These are phyloP conservation scores for Dryobota labecula DNA, from an alignment of 2,888 invertebrate species.

Conservation along the genomic window DNA sequence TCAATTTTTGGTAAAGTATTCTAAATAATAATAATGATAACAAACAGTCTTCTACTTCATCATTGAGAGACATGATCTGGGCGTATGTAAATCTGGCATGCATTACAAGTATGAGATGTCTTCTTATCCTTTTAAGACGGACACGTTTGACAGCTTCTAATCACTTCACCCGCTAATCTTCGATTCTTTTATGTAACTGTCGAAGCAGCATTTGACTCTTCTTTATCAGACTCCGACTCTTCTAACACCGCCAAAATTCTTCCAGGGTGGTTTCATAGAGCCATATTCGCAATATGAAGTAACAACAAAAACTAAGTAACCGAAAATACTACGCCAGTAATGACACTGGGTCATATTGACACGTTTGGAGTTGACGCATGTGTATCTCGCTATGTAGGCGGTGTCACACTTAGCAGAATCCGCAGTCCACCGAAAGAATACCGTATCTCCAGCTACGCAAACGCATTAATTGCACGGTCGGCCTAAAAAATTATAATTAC, in stretches of 20 bases:
- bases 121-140: no score
- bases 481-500: no score
- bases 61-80: background rate
- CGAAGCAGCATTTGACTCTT: background rate
- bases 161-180: background rate
- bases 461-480: no score
- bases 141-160: no score
- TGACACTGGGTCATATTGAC: background rate
- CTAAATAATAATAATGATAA: no score
- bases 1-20: no score
- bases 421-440: no score
- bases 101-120: no score
- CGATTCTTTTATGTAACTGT: background rate
- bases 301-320: background rate
- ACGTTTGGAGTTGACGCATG: no score
- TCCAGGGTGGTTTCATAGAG: background rate
- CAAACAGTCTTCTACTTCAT: background rate
- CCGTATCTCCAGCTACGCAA: no score
- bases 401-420: no score
- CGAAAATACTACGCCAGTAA: background rate
- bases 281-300: background rate
- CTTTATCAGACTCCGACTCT: background rate
- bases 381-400: background rate
- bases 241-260: background rate
- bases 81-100: background rate